Percentiles rank a stretch among this genome's conserved stretches.
Conservation (phyloP, 2,113 vertebrate genomes). For the Chloropsis cyanopogon region DNA sequence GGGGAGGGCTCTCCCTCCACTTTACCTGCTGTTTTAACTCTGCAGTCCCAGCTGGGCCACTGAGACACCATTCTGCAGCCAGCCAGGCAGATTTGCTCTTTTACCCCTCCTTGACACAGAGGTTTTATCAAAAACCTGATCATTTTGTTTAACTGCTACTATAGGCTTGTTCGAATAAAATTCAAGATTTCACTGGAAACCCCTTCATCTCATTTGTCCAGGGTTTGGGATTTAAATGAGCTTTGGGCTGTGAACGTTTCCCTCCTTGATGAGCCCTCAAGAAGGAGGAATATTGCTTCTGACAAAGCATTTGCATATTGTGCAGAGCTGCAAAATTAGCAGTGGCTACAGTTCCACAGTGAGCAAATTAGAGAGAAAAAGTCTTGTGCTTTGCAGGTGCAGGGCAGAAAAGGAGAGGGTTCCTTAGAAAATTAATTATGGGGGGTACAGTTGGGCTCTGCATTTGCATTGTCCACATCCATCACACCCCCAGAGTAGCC, state of each 20-base stretch:
- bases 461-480: neutral
- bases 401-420: neutral
- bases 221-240: neutral
- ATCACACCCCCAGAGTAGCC: neutral
- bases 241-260: neutral
- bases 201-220: accelerated
- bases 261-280: neutral
- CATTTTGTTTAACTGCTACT: neutral
- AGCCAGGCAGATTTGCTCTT: neutral
- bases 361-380: neutral
- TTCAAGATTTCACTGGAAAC: neutral
- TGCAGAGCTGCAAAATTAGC: slow-evolving; percentile 34
- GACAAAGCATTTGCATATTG: slow-evolving; percentile 45
- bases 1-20: neutral
- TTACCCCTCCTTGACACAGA: neutral
- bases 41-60: neutral
- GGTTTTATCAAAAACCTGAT: neutral
- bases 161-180: neutral
- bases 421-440: neutral
- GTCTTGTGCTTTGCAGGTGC: neutral
- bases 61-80: neutral
- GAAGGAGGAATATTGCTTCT: neutral
- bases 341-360: neutral
- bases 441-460: neutral
- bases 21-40: neutral